A percentile compares a stretch with the other conserved stretches of the same genome.
phyloP scores from a whole-genome alignment of 2,113 vertebrate species.

The Entelurus aequoreus region DNA sequence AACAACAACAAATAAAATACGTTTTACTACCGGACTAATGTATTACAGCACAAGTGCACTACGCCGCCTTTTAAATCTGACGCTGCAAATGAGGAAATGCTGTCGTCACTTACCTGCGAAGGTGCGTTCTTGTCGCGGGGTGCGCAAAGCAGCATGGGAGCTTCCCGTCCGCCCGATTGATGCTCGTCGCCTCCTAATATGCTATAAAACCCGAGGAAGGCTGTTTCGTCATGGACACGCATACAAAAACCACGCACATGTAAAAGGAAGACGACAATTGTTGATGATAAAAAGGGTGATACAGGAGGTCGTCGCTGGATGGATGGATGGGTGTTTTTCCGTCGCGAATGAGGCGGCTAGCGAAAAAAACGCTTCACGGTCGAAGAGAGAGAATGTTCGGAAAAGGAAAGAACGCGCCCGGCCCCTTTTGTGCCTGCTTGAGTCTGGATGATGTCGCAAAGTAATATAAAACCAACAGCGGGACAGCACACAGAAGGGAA shows the following conservation, averaged over 20 bases:
- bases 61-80: no score
- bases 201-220: constrained; percentile 15
- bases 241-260: background rate
- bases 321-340: constrained; percentile 50
- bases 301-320: constrained; percentile 40
- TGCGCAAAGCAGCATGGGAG: constrained; percentile 21
- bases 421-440: background rate
- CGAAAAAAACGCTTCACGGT: constrained; percentile 12
- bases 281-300: background rate
- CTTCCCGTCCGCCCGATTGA: constrained; percentile 21
- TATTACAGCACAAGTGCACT: no score
- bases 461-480: constrained; percentile 12
- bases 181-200: constrained; percentile 22
- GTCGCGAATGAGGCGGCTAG: constrained; percentile 46
- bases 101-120: constrained; percentile 42
- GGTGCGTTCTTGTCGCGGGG: constrained; percentile 15
- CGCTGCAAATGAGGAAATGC: no score
- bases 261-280: background rate
- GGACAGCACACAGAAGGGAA: constrained; percentile 31
- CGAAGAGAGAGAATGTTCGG: constrained; percentile 4
- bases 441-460: background rate
- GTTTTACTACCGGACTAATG: no score
- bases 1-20: no score
- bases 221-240: background rate
- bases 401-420: background rate